Percentiles rank a stretch among this genome's conserved stretches.
Conservation (phyloP, 1,140 invertebrate species). For the Tachypleus tridentatus region DNA sequence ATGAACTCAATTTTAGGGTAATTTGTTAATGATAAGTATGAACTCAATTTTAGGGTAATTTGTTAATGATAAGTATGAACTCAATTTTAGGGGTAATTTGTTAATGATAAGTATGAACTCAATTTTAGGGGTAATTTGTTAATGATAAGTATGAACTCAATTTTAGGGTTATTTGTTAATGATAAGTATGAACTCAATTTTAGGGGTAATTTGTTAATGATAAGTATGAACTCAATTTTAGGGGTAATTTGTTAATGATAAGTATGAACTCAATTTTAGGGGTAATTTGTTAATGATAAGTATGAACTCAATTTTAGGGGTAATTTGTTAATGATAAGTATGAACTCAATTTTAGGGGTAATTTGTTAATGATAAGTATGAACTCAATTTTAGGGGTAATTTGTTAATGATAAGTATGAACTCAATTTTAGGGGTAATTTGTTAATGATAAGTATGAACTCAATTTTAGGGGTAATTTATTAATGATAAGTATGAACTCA, state of each 20-base stretch:
- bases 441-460: constrained; percentile 34
- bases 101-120: constrained; percentile 33
- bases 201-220: constrained; percentile 51
- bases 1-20: constrained; percentile 42
- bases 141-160: constrained; percentile 32
- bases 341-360: constrained; percentile 43
- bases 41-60: constrained; percentile 43
- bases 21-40: no score
- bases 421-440: constrained; percentile 45
- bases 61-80: constrained; percentile 35
- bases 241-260: constrained; percentile 58
- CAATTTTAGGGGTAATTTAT: constrained; percentile 47
- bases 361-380: no score
- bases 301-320: constrained; percentile 40
- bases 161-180: no score
- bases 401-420: constrained; percentile 36
- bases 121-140: constrained; percentile 48
- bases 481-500: constrained; percentile 33
- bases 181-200: constrained; percentile 32
- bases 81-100: constrained; percentile 45
- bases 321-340: constrained; percentile 40
- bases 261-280: constrained; percentile 34
- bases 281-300: constrained; percentile 48
- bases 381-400: constrained; percentile 43
- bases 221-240: constrained; percentile 34